phyloP scores from a whole-genome alignment of 2,888 invertebrate species.

The Drosophila putrida region DNA sequence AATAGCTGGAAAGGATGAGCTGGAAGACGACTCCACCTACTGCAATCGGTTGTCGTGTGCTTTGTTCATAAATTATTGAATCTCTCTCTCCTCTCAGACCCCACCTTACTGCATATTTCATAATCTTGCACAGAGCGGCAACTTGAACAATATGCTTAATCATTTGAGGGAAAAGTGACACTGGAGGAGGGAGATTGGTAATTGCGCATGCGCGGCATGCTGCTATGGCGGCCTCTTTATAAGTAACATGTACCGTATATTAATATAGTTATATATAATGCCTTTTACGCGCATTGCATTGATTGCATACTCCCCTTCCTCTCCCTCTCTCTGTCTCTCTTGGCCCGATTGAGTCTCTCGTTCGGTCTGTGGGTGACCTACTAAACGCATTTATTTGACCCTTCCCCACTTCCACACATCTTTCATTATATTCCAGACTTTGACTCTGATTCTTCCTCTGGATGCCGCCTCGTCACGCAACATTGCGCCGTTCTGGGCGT shows the following conservation, averaged over 20 bases:
- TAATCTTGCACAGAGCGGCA: conserved; percentile 63
- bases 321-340: no score
- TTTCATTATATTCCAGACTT: background rate
- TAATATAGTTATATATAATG: conserved; percentile 53
- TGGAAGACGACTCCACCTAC: conserved; percentile 10
- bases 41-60: conserved; percentile 38
- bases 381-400: conserved; percentile 60
- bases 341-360: background rate
- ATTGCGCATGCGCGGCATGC: conserved; percentile 79
- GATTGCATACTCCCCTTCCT: conserved; percentile 47
- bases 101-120: no score
- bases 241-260: conserved; percentile 24
- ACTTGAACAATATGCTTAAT: conserved; percentile 72
- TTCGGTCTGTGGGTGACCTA: conserved; percentile 57
- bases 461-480: conserved; percentile 63
- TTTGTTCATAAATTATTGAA: conserved; percentile 50
- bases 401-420: conserved; percentile 20
- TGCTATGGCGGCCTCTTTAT: conserved; percentile 63
- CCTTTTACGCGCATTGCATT: conserved; percentile 58
- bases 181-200: conserved; percentile 46
- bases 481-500: conserved; percentile 62
- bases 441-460: background rate
- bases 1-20: conserved; percentile 55
- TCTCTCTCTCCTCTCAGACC: no score
- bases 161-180: conserved; percentile 40